These are phyloP conservation scores for Pterostichus niger DNA, from an alignment of 2,888 invertebrate genomes.

Conservation along the genomic window DNA sequence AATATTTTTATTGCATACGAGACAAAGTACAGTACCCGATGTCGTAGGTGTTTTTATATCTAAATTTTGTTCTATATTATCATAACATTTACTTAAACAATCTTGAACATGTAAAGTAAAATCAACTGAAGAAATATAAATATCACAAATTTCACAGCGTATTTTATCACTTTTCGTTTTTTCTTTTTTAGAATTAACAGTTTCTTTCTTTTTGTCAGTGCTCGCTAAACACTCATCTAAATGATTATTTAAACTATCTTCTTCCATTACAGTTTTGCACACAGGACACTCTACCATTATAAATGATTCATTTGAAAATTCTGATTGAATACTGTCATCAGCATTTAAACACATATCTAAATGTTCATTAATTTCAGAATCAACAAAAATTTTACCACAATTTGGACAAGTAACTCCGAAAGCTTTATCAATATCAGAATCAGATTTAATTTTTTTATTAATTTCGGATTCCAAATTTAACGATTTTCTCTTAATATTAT, in stretches of 20 bases:
- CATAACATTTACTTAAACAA: conserved; percentile 78
- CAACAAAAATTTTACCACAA: conserved; percentile 72
- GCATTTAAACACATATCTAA: conserved; percentile 71
- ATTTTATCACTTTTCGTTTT: conserved; percentile 11
- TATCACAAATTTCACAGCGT: conserved; percentile 68
- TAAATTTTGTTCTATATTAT: conserved; percentile 75
- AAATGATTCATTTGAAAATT: conserved; percentile 62
- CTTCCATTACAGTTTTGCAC: conserved; percentile 76
- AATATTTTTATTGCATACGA: conserved; percentile 75
- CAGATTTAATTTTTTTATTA: conserved; percentile 29
- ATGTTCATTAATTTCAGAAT: conserved; percentile 73
- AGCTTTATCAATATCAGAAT: conserved; percentile 15
- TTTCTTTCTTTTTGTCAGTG: conserved; percentile 10
- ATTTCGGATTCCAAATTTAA: conserved; percentile 10
- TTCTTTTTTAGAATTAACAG: background rate
- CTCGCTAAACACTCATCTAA: conserved; percentile 65
- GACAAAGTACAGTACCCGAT: conserved; percentile 73
- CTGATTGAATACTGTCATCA: conserved; percentile 54
- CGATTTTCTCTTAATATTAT: conserved; percentile 40
- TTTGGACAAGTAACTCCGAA: conserved; percentile 74
- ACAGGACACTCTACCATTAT: conserved; percentile 77
- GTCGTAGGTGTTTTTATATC: conserved; percentile 46
- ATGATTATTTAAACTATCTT: conserved; percentile 74
- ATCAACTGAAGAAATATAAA: conserved; percentile 60
- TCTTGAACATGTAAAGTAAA: conserved; percentile 78